Evolutionary conservation across 30 jellyfish, hydroid and myxozoan genomes (phyloP).

Genomic region (Chrysaora quinquecirrha): DNA sequence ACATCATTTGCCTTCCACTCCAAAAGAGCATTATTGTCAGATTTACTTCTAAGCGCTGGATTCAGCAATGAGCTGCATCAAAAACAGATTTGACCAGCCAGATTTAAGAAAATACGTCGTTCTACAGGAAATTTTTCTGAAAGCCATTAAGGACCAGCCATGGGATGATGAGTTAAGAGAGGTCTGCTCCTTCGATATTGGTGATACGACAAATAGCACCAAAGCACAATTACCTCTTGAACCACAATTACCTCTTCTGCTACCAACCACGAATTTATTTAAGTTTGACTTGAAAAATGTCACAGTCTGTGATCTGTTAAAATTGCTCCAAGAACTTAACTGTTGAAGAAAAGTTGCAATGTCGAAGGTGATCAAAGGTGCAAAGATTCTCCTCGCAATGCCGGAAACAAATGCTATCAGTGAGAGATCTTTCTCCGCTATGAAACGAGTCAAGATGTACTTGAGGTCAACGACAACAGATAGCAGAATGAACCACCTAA

Average conservation of each 20-base stretch:
- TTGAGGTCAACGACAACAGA: conserved; percentile 58
- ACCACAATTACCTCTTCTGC: conserved; percentile 17
- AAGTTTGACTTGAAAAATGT: conserved; percentile 6
- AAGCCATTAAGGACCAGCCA: conserved; percentile 34
- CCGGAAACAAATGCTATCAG: too few relatives aligned
- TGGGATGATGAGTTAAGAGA: conserved; percentile 25
- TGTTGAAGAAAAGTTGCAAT: conserved; percentile 7
- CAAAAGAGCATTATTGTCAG: conserved; percentile 53
- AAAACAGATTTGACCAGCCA: conserved; percentile 42
- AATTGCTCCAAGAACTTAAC: conserved; percentile 37
- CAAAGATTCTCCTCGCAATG: conserved; percentile 59
- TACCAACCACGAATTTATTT: conserved; percentile 1
- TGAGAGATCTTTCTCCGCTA: conserved; percentile 69
- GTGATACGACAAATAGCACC: background rate
- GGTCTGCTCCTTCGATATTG: background rate
- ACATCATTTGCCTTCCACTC: conserved; percentile 32
- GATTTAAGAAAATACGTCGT: conserved; percentile 28
- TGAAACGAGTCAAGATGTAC: conserved; percentile 64
- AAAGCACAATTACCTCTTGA: background rate
- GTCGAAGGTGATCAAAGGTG: conserved; percentile 37
- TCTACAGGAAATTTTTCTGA: too few relatives aligned
- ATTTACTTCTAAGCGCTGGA: conserved; percentile 31
- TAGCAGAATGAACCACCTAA: conserved; percentile 46
- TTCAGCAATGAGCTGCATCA: conserved; percentile 31
- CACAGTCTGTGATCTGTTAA: conserved; percentile 27